phyloP scores from a whole-genome alignment of 2,888 invertebrate species.

The Lutraria lutraria region DNA sequence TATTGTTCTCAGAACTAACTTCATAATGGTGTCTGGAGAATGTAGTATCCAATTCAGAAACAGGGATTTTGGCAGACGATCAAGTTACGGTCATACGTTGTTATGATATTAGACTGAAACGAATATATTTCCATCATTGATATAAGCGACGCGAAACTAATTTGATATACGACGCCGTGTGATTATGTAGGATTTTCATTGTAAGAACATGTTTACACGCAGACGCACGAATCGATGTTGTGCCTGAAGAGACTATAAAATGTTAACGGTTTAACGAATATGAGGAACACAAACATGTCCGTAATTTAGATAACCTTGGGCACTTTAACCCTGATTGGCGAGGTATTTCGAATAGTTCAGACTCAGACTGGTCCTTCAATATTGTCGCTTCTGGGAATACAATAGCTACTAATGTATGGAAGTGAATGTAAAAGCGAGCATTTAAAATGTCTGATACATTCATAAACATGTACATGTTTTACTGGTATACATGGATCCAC shows the following conservation, averaged over 20 bases:
- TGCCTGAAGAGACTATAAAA: not conserved
- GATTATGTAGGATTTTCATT: not conserved
- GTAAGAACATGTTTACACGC: not conserved
- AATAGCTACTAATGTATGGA: too few relatives aligned
- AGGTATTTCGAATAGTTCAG: too few relatives aligned
- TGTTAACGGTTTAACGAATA: not conserved
- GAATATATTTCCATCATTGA: not conserved
- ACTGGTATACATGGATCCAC: too few relatives aligned
- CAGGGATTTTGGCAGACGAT: not conserved
- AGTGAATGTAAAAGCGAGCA: too few relatives aligned
- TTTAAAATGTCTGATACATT: too few relatives aligned
- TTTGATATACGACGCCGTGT: not conserved
- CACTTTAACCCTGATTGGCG: too few relatives aligned
- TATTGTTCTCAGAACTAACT: not conserved
- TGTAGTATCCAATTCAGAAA: not conserved
- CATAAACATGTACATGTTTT: too few relatives aligned
- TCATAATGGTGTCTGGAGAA: not conserved
- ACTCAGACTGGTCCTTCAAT: too few relatives aligned
- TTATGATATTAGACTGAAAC: not conserved
- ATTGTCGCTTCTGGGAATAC: too few relatives aligned
- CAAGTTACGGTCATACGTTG: not conserved
- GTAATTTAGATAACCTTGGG: not conserved
- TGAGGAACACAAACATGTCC: not conserved
- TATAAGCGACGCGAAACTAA: not conserved
- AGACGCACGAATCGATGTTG: not conserved